Evolutionary conservation across 2,797 vertebrate genomes (phyloP).

Genomic region (Erpetoichthys calabaricus): DNA sequence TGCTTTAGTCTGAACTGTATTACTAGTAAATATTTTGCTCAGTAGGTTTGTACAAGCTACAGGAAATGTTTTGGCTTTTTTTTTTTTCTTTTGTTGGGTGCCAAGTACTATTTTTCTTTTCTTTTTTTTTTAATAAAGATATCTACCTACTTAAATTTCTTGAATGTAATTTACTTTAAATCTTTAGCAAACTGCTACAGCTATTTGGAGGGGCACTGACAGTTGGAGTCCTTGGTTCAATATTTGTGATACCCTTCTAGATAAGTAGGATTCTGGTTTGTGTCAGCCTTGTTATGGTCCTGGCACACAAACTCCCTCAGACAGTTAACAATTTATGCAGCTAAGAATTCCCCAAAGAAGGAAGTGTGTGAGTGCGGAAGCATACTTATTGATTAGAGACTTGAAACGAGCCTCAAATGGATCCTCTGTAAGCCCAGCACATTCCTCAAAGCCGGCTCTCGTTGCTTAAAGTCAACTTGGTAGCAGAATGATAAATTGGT

Average conservation of each 20-base stretch:
- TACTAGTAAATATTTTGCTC: too few relatives aligned
- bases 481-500: conserved; percentile 33
- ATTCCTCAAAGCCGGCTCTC: conserved; percentile 30
- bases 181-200: too few relatives aligned
- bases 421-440: conserved; percentile 29
- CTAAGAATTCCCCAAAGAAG: conserved; percentile 23
- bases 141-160: too few relatives aligned
- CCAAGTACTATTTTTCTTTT: too few relatives aligned
- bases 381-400: conserved; percentile 37
- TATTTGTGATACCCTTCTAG: conserved; percentile 3
- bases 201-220: too few relatives aligned
- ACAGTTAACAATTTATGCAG: conserved; percentile 29
- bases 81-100: too few relatives aligned
- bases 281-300: conserved; percentile 19
- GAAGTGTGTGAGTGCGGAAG: conserved; percentile 17
- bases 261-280: conserved; percentile 27
- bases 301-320: conserved; percentile 21
- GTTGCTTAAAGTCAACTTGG: conserved; percentile 28
- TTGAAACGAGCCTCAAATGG: conserved; percentile 24
- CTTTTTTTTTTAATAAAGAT: background rate
- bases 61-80: too few relatives aligned
- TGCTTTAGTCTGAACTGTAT: too few relatives aligned
- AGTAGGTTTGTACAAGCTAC: too few relatives aligned
- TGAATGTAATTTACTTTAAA: too few relatives aligned
- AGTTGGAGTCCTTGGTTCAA: background rate